A percentile compares a stretch with the other conserved stretches of the same genome.
phyloP scores from a whole-genome alignment of 2,113 vertebrate genomes.

The Glareola pratincola region DNA sequence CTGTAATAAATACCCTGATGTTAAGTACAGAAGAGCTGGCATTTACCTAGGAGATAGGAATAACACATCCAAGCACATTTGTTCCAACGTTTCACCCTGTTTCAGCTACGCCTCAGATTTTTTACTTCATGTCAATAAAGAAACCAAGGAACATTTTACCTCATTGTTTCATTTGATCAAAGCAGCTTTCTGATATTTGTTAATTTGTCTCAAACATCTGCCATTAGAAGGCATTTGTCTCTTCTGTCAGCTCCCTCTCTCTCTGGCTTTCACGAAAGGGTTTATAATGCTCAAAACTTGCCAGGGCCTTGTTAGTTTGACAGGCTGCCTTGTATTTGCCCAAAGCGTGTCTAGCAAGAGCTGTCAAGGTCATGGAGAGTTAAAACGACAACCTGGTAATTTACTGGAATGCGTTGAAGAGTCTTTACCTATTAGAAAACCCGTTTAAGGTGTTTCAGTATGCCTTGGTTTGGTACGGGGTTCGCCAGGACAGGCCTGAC shows the following conservation, averaged over 20 bases:
- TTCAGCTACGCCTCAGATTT: not conserved
- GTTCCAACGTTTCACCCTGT: not conserved
- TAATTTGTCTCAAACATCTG: not conserved
- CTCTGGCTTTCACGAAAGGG: not conserved
- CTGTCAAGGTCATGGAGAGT: not conserved
- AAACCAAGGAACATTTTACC: not conserved
- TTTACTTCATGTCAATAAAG: not conserved
- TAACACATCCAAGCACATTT: not conserved
- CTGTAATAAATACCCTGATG: not conserved
- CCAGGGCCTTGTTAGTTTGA: not conserved
- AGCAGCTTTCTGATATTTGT: not conserved
- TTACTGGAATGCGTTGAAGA: not conserved
- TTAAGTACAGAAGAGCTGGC: not conserved
- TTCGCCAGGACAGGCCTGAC: not conserved
- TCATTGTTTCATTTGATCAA: not conserved
- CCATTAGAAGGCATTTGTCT: not conserved
- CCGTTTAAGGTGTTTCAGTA: not conserved
- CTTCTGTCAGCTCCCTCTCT: not conserved
- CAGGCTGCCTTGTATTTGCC: not conserved
- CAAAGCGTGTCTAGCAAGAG: not conserved
- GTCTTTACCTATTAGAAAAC: not conserved
- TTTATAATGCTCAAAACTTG: not conserved
- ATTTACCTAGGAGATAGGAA: not conserved
- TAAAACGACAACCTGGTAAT: not conserved
- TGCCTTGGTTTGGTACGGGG: accelerated